Percentiles rank a stretch among this genome's conserved stretches.
Conservation (phyloP, 2,797 vertebrate genomes). For the Champsocephalus gunnari region DNA sequence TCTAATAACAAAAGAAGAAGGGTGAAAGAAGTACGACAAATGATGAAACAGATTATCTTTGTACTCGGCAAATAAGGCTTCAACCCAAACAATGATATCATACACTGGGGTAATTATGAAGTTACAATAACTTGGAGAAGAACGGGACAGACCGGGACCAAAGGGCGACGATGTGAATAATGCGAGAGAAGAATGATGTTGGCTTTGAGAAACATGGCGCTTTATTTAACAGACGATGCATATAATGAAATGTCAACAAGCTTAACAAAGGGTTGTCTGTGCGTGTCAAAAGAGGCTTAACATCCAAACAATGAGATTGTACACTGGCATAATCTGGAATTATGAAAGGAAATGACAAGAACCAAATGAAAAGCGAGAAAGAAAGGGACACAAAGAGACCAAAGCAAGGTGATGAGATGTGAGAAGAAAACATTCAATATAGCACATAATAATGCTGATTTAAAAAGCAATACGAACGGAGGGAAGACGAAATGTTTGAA, state of each 20-base stretch:
- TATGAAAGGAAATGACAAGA: too few relatives aligned
- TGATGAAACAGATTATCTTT: not conserved
- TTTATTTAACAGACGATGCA: not conserved
- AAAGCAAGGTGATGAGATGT: not conserved
- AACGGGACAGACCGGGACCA: too few relatives aligned
- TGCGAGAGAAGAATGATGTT: too few relatives aligned
- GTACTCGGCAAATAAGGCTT: not conserved
- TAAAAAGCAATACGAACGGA: not conserved
- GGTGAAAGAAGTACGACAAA: not conserved
- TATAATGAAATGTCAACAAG: too few relatives aligned
- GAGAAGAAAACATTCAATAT: not conserved
- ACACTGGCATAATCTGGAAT: too few relatives aligned
- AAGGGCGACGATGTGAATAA: too few relatives aligned
- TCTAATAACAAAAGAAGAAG: not conserved
- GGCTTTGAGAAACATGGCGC: too few relatives aligned
- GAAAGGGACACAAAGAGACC: not conserved
- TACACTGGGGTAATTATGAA: constrained; percentile 77
- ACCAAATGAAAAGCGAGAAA: too few relatives aligned
- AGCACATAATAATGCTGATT: not conserved
- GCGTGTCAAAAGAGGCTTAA: too few relatives aligned
- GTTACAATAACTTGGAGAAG: too few relatives aligned
- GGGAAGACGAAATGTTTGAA: not conserved
- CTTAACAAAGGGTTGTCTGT: too few relatives aligned
- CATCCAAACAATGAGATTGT: too few relatives aligned
- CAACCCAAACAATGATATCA: constrained; percentile 67